A percentile compares a stretch with the other conserved stretches of the same genome.
phyloP scores from a whole-genome alignment of 2,113 vertebrate genomes.

The Murina feae region DNA sequence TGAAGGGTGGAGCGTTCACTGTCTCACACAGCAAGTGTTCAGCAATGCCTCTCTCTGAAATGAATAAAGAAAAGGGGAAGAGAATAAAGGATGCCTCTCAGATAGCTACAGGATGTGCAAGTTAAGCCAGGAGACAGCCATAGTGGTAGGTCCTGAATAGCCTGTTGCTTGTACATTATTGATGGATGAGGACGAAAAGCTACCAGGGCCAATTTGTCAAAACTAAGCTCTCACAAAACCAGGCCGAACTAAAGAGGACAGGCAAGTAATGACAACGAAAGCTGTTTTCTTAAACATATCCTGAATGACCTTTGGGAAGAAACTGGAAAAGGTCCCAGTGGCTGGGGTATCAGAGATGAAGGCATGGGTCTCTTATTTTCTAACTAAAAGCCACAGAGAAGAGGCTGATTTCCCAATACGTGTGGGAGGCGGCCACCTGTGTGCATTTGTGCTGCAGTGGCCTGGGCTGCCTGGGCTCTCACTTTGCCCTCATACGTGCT shows the following conservation, averaged over 20 bases:
- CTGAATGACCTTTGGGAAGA: background rate
- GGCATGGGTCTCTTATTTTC: background rate
- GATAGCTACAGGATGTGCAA: background rate
- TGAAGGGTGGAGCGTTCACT: background rate
- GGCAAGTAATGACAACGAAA: background rate
- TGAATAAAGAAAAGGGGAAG: background rate
- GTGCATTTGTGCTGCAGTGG: background rate
- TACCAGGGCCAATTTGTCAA: background rate
- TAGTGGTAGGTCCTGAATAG: background rate
- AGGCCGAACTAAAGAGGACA: background rate
- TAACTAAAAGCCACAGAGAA: background rate
- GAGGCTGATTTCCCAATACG: background rate
- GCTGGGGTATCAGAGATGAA: background rate
- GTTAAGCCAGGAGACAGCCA: background rate
- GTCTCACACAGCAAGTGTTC: background rate
- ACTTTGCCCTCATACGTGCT: fast-evolving
- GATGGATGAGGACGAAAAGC: background rate
- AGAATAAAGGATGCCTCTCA: background rate
- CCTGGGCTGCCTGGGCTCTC: background rate
- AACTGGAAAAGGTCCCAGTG: background rate
- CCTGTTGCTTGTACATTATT: background rate
- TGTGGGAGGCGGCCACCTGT: background rate
- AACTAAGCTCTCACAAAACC: background rate
- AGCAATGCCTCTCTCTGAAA: background rate
- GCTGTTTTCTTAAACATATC: background rate